These are phyloP conservation scores for Nasonia longicornis DNA, from an alignment of 1,140 invertebrate species.

Conservation along the genomic window DNA sequence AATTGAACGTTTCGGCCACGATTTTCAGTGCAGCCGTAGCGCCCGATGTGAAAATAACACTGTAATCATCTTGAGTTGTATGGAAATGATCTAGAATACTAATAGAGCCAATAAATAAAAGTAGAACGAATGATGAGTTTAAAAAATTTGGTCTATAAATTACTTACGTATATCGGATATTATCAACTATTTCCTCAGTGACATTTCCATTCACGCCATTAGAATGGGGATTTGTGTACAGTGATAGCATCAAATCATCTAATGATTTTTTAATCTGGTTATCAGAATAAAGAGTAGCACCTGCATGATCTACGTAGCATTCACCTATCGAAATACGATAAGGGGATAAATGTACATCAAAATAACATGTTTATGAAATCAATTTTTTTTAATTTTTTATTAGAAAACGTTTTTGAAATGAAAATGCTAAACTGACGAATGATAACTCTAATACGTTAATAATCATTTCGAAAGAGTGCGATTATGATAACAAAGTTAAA, in stretches of 20 bases:
- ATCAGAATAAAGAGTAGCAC: slow-evolving; percentile 85
- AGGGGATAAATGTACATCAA: not conserved
- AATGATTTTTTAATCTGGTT: slow-evolving; percentile 78
- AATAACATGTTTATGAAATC: not conserved
- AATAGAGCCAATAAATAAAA: slow-evolving; percentile 12
- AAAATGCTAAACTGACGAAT: not conserved
- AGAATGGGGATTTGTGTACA: slow-evolving; percentile 92
- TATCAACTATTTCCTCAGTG: slow-evolving; percentile 84
- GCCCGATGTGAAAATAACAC: slow-evolving; percentile 91
- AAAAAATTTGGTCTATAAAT: slow-evolving; percentile 5
- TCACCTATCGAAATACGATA: slow-evolving; percentile 70
- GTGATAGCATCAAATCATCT: slow-evolving; percentile 75
- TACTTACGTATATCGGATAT: slow-evolving; percentile 80
- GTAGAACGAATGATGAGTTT: slow-evolving; percentile 14
- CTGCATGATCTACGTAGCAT: slow-evolving; percentile 92
- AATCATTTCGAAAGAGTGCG: not conserved
- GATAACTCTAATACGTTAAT: no score
- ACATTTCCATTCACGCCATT: slow-evolving; percentile 76
- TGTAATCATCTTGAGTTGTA: slow-evolving; percentile 83
- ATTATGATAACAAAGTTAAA: not conserved
- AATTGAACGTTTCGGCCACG: slow-evolving; percentile 86
- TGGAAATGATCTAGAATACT: slow-evolving; percentile 90
- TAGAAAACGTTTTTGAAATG: not conserved
- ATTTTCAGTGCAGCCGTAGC: slow-evolving; percentile 87
- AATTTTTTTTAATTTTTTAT: not conserved